Evolutionary conservation across 2,888 invertebrate genomes (phyloP).

Genomic region (Torymus auratus): DNA sequence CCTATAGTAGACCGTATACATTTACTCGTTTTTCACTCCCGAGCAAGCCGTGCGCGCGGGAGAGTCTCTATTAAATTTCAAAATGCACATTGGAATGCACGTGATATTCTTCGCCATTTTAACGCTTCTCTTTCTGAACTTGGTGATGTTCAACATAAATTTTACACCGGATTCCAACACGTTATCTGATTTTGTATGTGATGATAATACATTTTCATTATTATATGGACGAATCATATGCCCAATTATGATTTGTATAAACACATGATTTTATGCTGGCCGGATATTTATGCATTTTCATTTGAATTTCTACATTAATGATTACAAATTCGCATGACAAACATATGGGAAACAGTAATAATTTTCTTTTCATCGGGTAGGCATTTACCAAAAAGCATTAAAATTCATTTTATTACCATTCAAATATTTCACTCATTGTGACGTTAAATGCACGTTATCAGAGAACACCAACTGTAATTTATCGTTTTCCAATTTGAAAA

Average conservation of each 20-base stretch:
- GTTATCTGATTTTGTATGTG: constrained; percentile 21
- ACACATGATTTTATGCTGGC: no score
- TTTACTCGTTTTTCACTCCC: constrained; percentile 43
- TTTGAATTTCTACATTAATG: no score
- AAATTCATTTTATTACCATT: constrained; percentile 27
- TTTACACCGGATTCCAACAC: no score
- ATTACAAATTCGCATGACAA: no score
- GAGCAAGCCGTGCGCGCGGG: constrained; percentile 21
- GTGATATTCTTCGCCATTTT: constrained; percentile 28
- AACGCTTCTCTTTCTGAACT: background rate
- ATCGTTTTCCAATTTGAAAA: constrained; percentile 14
- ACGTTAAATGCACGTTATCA: constrained; percentile 11
- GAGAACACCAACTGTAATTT: constrained; percentile 6
- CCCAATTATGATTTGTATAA: no score
- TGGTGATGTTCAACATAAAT: background rate
- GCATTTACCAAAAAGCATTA: background rate
- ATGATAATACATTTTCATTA: constrained; percentile 19
- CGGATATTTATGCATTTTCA: no score
- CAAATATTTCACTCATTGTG: constrained; percentile 1
- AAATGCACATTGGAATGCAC: constrained; percentile 43
- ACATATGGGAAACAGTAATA: no score
- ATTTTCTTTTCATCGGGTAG: background rate
- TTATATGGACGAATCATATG: background rate
- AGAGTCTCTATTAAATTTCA: constrained; percentile 44
- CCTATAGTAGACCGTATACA: constrained; percentile 12